These are phyloP conservation scores for Steatocranus sp. DNA, from an alignment of 2,797 vertebrate species.

Conservation along the genomic window DNA sequence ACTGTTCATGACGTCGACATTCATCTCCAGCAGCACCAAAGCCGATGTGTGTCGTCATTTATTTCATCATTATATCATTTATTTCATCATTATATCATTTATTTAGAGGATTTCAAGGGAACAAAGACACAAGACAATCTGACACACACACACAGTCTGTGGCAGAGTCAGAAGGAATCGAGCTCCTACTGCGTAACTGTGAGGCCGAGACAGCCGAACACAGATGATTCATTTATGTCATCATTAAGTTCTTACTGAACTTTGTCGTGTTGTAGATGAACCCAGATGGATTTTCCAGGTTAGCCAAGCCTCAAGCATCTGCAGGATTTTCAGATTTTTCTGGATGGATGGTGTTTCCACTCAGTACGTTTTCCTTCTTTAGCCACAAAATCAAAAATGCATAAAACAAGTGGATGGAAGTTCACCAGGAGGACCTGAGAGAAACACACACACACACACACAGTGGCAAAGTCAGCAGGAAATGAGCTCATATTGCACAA, in stretches of 20 bases:
- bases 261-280: neutral
- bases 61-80: neutral
- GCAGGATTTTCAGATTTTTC: neutral
- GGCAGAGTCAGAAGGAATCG: too few species aligned
- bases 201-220: neutral
- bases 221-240: neutral
- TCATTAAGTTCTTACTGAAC: neutral
- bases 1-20: fast-evolving
- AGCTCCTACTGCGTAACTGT: neutral
- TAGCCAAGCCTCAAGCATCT: neutral
- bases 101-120: neutral
- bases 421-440: too few species aligned
- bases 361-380: neutral
- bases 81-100: neutral
- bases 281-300: neutral
- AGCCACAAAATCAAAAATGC: neutral
- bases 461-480: neutral
- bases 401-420: neutral
- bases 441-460: neutral
- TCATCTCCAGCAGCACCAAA: neutral
- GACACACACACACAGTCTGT: neutral
- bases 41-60: neutral
- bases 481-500: constrained; percentile 6
- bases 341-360: neutral
- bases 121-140: neutral